Base-by-base conservation (phyloP, 1,140 invertebrate genomes). In the Solen grandis region DNA sequence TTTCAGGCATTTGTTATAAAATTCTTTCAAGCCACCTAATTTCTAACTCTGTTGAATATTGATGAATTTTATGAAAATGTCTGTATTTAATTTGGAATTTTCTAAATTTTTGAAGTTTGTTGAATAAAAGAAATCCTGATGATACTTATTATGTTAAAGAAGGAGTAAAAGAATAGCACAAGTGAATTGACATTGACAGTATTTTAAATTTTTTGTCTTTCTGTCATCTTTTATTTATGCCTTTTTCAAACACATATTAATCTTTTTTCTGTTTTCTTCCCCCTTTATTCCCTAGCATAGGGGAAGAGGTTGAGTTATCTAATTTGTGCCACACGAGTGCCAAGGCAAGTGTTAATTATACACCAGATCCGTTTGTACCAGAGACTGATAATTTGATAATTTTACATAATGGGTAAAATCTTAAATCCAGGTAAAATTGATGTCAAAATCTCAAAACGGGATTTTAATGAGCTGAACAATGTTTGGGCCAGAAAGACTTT, bases 251-350 rank as follows among this genome's bases (percentile, higher is more conserved):
- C 29, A 8, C 33, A 33, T 72, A 80, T 80, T 80, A 80, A 80
- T 65, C 60, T 63, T 31, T 72, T 62, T 72, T 73, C 46, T 80
- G 59, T 80, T 80, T 80, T 80, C 77, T 80, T 80, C 68, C 75
- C 76, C 66, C 55, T 72, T 80, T 80, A 72, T 65, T 80, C 77
- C 66, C 66, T 80, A 80, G 77, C 77, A 63, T 80, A 80, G 77
- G 77, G 77, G 77, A 80, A 80, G 77, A 80, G 68, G 69, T 72
- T 79, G 76, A 69, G 59, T 76, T 65, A 76, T 60, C 38, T 72
- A 69, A 70, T 70, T 72, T 72, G 59, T 65, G 55, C 69, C 31
- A 60, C 77, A 63, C 63, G 59, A 69, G 57, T 38, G 55, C 69
- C 77, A 80, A n/a, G 77, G 77, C 77, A 80, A 80, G 77, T 60